phyloP scores from a whole-genome alignment of 2,113 vertebrate genomes.

The Trochalopteron elliotii region DNA sequence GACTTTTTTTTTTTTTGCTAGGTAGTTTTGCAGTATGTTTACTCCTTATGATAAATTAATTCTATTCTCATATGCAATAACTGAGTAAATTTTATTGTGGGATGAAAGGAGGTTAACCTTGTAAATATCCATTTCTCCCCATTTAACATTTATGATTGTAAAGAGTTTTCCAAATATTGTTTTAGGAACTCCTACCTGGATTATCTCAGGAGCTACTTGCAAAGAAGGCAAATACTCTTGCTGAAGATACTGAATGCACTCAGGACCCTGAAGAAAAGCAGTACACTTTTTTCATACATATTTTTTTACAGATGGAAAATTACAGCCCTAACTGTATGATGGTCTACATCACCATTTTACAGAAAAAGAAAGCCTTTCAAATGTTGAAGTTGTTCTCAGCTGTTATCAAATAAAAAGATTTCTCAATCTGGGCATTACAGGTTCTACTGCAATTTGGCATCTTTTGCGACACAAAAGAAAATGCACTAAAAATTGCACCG shows the following conservation, averaged over 20 bases:
- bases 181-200: constrained; percentile 81
- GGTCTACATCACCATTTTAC: neutral
- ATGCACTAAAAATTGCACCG: neutral
- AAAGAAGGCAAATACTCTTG: constrained; percentile 95
- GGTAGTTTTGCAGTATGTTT: neutral
- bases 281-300: neutral
- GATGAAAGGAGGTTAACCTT: neutral
- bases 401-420: neutral
- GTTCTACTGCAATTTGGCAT: neutral
- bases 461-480: neutral
- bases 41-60: neutral
- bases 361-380: neutral
- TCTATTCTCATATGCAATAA: neutral
- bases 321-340: neutral
- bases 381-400: neutral
- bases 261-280: constrained; percentile 81
- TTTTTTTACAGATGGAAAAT: neutral
- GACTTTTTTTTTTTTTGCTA: neutral
- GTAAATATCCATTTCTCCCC: neutral
- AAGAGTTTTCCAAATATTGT: neutral
- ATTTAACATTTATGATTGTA: neutral
- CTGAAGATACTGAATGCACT: constrained; percentile 95
- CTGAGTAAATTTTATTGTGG: neutral
- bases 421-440: neutral
- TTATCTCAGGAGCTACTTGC: constrained; percentile 92